Conservation (phyloP, 1,140 invertebrate species). For the Theocolax elegans region DNA sequence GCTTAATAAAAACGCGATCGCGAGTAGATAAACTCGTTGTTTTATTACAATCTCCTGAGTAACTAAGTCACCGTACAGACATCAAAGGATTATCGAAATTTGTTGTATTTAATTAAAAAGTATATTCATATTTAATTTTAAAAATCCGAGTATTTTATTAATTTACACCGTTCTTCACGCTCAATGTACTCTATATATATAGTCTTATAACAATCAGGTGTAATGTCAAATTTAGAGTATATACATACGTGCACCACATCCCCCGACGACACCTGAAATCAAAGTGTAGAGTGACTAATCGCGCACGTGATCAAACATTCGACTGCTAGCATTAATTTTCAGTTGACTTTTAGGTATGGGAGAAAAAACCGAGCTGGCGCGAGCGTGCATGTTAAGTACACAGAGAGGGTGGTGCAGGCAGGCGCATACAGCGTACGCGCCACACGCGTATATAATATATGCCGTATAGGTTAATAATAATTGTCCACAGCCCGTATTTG, state of each 20-base stretch:
- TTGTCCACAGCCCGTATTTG: slow-evolving; percentile 30
- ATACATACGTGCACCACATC: too few species aligned
- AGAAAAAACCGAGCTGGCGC: not conserved
- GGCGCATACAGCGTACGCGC: not conserved
- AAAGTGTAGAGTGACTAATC: not conserved
- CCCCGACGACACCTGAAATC: not conserved
- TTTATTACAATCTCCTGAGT: too few species aligned
- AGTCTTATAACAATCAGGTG: not conserved
- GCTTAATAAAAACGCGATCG: too few species aligned
- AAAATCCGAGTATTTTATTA: too few species aligned
- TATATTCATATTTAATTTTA: too few species aligned
- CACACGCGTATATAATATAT: slow-evolving; percentile 13
- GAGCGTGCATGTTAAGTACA: too few species aligned
- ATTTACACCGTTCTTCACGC: too few species aligned
- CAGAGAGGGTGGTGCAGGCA: not conserved
- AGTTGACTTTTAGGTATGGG: slow-evolving; percentile 7
- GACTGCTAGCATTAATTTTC: slow-evolving; percentile 18
- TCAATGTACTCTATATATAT: too few species aligned
- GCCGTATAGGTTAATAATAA: slow-evolving; percentile 7
- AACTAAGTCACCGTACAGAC: too few species aligned
- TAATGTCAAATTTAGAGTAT: not conserved
- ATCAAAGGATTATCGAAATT: too few species aligned
- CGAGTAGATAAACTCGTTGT: too few species aligned
- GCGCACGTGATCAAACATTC: slow-evolving; percentile 2
- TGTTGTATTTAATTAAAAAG: too few species aligned